Conservation (phyloP, 64 coral and sea anemone genomes). For the Porites australiensis region DNA sequence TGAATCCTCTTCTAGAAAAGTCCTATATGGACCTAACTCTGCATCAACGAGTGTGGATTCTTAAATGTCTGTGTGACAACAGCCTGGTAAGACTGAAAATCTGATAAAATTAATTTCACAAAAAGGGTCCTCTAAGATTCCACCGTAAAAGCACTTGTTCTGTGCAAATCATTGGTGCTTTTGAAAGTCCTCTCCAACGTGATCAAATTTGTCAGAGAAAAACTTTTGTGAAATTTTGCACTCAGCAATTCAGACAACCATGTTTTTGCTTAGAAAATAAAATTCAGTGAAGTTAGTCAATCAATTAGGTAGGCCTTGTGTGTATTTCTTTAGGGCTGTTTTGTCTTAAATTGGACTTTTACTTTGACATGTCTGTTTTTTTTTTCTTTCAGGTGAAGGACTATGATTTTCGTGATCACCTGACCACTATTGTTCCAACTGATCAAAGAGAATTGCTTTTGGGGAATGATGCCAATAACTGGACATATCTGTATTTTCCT, state of each 20-base stretch:
- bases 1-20: conserved; percentile 83
- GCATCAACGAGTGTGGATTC: conserved; percentile 92
- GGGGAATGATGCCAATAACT: conserved; percentile 79
- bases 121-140: no score
- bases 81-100: conserved; percentile 76
- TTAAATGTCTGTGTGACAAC: conserved; percentile 92
- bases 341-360: no score
- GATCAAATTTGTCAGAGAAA: no score
- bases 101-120: no score
- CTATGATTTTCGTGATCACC: conserved; percentile 87
- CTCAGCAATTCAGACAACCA: no score
- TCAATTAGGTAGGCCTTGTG: background rate
- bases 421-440: conserved; percentile 57
- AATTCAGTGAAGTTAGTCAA: no score
- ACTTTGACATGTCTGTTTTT: no score
- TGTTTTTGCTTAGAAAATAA: no score
- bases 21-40: conserved; percentile 78
- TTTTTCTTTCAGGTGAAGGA: conserved; percentile 69
- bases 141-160: no score
- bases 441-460: conserved; percentile 84
- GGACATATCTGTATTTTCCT: conserved; percentile 90
- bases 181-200: no score
- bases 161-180: no score
- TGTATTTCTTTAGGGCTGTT: background rate
- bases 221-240: no score